These are phyloP conservation scores for Helobdella robusta DNA, from an alignment of 2,888 invertebrate species.

Conservation along the genomic window DNA sequence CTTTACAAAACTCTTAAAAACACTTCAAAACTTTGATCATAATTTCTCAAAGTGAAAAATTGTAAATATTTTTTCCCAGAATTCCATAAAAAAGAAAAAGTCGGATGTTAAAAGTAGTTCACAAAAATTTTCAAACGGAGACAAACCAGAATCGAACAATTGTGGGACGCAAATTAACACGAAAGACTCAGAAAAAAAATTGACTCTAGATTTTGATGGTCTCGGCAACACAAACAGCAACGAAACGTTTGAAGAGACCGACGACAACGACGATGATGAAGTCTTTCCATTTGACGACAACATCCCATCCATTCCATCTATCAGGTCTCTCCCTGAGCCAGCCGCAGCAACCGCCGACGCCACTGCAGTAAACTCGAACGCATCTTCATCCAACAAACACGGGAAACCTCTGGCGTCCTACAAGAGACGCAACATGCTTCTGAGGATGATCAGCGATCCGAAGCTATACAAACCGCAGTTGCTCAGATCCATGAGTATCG, in stretches of 20 bases:
- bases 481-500: conserved; percentile 44
- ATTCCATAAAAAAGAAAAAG: too few species aligned
- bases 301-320: conserved; percentile 37
- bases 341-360: conserved; percentile 11
- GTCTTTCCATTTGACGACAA: conserved; percentile 38
- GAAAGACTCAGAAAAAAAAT: conserved; percentile 20
- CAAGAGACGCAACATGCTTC: conserved; percentile 43
- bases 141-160: too few species aligned
- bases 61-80: too few species aligned
- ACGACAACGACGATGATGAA: conserved; percentile 34
- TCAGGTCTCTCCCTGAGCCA: conserved; percentile 26
- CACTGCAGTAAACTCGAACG: too few species aligned
- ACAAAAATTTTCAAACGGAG: too few species aligned
- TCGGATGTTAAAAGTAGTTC: too few species aligned
- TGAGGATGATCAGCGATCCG: conserved; percentile 49
- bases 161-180: too few species aligned
- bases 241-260: background rate
- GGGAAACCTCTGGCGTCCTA: conserved; percentile 22
- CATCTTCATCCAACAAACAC: too few species aligned
- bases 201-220: conserved; percentile 20
- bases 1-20: too few species aligned
- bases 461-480: conserved; percentile 46
- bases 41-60: too few species aligned
- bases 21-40: too few species aligned
- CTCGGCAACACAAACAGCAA: background rate